Evolutionary conservation across 1,140 invertebrate genomes (phyloP).

Genomic region (Ceratoteleas bidentatus): DNA sequence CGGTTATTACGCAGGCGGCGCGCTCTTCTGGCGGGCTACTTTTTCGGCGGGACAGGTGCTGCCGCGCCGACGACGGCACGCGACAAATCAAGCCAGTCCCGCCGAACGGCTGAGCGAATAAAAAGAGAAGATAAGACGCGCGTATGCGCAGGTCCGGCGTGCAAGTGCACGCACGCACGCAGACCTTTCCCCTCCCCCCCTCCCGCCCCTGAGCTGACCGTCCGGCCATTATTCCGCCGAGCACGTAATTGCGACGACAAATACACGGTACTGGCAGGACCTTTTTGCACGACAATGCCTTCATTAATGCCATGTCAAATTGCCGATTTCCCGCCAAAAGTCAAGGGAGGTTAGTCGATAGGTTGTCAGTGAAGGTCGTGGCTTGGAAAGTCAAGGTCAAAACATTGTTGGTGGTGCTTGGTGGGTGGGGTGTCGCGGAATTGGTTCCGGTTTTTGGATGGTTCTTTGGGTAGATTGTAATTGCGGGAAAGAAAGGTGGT

Average conservation of each 20-base stretch:
- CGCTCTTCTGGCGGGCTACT: conserved; percentile 71
- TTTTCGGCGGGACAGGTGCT: conserved; percentile 74
- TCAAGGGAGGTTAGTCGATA: neutral
- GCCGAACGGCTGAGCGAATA: conserved; percentile 38
- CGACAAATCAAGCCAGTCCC: conserved; percentile 76
- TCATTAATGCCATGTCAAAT: neutral
- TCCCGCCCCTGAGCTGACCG: neutral
- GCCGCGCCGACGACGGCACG: conserved; percentile 69
- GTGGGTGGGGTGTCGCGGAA: too few species aligned
- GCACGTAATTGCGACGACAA: conserved; percentile 38
- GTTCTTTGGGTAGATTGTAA: too few species aligned
- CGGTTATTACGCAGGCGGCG: conserved; percentile 67
- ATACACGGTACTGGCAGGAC: conserved; percentile 10
- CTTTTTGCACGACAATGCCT: neutral
- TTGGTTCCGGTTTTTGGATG: too few species aligned
- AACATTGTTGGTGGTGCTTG: neutral
- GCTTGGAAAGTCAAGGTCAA: too few species aligned
- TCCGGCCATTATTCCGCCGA: conserved; percentile 11
- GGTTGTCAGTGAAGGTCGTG: too few species aligned
- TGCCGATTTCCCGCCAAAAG: neutral
- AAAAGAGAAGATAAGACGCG: conserved; percentile 50
- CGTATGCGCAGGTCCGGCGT: conserved; percentile 39
- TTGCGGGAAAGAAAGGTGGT: too few species aligned
- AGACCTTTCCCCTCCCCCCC: neutral
- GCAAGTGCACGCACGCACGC: conserved; percentile 45